Percentiles rank a stretch among this genome's conserved stretches.
Conservation (phyloP, 2,888 invertebrate species). For the Epistrophe eligans region DNA sequence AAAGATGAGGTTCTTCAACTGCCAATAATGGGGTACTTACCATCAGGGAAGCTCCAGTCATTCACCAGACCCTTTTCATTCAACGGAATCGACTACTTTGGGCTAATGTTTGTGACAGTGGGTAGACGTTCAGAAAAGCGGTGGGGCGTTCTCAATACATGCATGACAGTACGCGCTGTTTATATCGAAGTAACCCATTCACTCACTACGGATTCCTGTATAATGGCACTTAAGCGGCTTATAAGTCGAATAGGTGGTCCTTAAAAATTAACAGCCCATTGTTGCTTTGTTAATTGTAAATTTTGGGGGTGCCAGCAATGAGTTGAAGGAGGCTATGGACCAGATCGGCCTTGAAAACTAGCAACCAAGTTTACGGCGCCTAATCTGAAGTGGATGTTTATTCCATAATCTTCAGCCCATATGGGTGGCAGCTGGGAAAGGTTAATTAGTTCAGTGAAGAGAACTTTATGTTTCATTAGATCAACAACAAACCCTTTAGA, state of each 20-base stretch:
- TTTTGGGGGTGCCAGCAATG: slow-evolving; percentile 27
- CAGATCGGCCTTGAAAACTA: too few relatives aligned
- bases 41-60: slow-evolving; percentile 18
- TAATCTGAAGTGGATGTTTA: too few relatives aligned
- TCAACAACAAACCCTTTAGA: slow-evolving; percentile 69
- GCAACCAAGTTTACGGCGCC: too few relatives aligned
- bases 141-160: slow-evolving; percentile 48
- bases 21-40: slow-evolving; percentile 34
- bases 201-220: slow-evolving; percentile 44
- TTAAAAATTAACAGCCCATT: slow-evolving; percentile 46
- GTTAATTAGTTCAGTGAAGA: slow-evolving; percentile 57
- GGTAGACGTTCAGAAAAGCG: slow-evolving; percentile 48
- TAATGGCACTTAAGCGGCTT: slow-evolving; percentile 44
- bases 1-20: slow-evolving; percentile 4
- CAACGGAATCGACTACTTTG: slow-evolving; percentile 52
- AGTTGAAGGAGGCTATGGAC: slow-evolving; percentile 24
- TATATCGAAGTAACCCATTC: slow-evolving; percentile 40
- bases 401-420: too few relatives aligned
- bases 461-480: slow-evolving; percentile 52
- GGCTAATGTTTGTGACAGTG: not conserved
- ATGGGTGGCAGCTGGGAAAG: too few relatives aligned
- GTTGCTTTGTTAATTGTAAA: too few relatives aligned
- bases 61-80: slow-evolving; percentile 45
- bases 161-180: slow-evolving; percentile 59
- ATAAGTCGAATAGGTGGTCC: slow-evolving; percentile 35